Base-by-base conservation (phyloP, 2,888 invertebrate species). In the Elysia crispata region DNA sequence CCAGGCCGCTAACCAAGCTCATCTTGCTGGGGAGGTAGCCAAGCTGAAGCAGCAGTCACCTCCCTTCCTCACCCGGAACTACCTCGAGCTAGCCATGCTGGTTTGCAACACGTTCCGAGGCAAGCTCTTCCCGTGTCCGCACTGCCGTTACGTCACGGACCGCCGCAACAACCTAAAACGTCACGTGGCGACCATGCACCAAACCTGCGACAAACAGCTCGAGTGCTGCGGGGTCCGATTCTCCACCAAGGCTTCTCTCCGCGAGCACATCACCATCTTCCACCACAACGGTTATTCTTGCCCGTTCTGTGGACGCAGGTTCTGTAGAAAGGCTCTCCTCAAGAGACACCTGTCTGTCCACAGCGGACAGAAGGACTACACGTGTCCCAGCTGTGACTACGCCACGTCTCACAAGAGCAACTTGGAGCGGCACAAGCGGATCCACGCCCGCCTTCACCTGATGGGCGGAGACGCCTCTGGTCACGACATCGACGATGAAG, bases 371-470 rank as follows among this genome's bases (percentile, higher is more conserved):
- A 92, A 92, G 84, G 92, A 93, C 76, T 93, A 91, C 87, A 87
- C 89, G 1, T 93, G 93, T 81, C 86, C 89, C 3, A 85, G 88
- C 57, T 93, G 93, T 83, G 90, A 90, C 76, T 93, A 93, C 84
- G 92, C 92, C n/a, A 92, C 93, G 1, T 92, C 92, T 76, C 93
- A 93, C 86, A 93, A 93, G 83, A 92, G 92, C 80, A 93, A 93
- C 84, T 85, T 93, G 50, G 92, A 92, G 76, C 85, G 93, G 0
- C 93, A 93, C 85, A 91, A 92, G 82, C 86, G 91, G 77, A 89
- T 91, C 8, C 87, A 86, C 77, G 83, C 81, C 8, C 57, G 83
- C 1, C 64, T 83, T 20, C 74, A 79, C 13, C 70, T 81, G 31
- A 62, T 79, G 28, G 80, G 75, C 20, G 80, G 33, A 18, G 57